Evolutionary conservation across 1,140 invertebrate species (phyloP).

Genomic region (Diplogasteroides magnus): DNA sequence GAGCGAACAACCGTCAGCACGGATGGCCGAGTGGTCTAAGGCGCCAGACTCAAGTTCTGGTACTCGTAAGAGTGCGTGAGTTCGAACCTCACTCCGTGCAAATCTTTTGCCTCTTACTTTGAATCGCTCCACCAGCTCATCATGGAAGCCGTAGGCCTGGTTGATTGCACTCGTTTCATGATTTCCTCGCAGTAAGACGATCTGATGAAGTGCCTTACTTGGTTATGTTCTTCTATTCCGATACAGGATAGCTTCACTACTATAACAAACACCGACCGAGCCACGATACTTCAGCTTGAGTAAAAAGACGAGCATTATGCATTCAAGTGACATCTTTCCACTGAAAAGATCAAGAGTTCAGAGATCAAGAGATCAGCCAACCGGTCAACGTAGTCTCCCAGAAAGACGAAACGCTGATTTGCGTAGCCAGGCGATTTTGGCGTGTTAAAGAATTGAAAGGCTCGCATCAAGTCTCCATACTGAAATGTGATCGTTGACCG

Average conservation of each 20-base stretch:
- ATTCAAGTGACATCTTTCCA: neutral
- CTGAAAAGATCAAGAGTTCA: neutral
- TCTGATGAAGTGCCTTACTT: neutral
- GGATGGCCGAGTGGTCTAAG: slow-evolving; percentile 48
- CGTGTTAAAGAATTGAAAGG: neutral
- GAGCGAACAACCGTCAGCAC: no score
- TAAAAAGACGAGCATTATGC: neutral
- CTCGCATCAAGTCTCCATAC: neutral
- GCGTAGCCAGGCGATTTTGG: neutral
- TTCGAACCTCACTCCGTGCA: neutral
- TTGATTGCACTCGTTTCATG: neutral
- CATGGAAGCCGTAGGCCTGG: neutral
- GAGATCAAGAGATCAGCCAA: no score
- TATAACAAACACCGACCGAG: neutral
- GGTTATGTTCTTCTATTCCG: neutral
- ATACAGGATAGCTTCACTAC: neutral
- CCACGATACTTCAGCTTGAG: neutral
- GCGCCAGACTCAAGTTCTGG: slow-evolving; percentile 49
- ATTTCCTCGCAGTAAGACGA: neutral
- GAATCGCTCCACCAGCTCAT: neutral
- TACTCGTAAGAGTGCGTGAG: no score
- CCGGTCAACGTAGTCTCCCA: neutral
- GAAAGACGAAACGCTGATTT: neutral
- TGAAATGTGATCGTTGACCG: neutral
- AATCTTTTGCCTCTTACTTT: neutral